Evolutionary conservation across 2,797 vertebrate species (phyloP).

Genomic region (Vipera ursinii): DNA sequence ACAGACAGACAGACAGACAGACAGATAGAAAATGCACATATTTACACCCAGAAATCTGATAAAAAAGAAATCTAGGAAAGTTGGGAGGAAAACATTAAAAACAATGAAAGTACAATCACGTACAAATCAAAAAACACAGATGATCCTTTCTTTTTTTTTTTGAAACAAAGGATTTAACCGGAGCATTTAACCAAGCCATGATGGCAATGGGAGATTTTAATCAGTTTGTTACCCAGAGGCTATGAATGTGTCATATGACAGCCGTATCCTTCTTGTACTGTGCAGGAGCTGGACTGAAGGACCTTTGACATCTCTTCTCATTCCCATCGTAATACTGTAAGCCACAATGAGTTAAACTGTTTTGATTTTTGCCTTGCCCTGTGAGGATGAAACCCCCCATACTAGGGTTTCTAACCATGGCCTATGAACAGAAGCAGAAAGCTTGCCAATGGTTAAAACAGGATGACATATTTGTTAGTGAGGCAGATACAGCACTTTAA

Average conservation of each 20-base stretch:
- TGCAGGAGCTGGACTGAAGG: neutral
- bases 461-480: neutral
- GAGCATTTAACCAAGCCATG: neutral
- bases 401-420: neutral
- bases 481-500: neutral
- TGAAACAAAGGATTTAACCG: neutral
- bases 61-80: neutral
- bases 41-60: neutral
- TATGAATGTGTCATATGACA: too few species aligned
- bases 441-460: neutral
- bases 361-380: neutral
- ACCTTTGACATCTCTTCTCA: neutral
- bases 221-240: neutral
- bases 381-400: neutral
- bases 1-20: neutral
- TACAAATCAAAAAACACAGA: neutral
- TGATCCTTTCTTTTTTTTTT: neutral
- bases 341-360: neutral
- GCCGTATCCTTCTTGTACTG: neutral
- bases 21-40: neutral
- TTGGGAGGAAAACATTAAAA: neutral
- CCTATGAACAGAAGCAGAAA: neutral
- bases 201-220: neutral
- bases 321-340: neutral
- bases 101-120: neutral